These are phyloP conservation scores for Odontomachus brunneus DNA, from an alignment of 1,140 invertebrate genomes.

Conservation along the genomic window DNA sequence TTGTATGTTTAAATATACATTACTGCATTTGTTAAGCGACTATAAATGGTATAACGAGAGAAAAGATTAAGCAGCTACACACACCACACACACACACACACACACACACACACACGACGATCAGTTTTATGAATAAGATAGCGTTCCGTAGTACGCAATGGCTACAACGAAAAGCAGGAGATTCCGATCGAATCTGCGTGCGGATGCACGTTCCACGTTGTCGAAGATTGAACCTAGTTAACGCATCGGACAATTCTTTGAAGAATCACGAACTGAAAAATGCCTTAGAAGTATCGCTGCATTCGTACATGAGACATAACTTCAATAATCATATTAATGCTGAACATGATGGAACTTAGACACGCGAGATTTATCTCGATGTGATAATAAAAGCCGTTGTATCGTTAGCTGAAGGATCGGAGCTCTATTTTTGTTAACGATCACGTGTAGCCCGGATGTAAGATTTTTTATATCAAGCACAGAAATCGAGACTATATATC, in stretches of 20 bases:
- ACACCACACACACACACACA: too few species aligned
- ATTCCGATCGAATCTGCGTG: too few species aligned
- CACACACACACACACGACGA: too few species aligned
- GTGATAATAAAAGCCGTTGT: conserved; percentile 68
- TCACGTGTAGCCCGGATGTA: conserved; percentile 54
- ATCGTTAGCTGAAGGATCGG: conserved; percentile 57
- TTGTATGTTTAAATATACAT: neutral
- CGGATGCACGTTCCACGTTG: too few species aligned
- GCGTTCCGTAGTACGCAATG: too few species aligned
- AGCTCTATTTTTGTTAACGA: conserved; percentile 72
- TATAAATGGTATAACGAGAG: too few species aligned
- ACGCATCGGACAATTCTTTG: neutral
- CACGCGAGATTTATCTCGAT: conserved; percentile 63
- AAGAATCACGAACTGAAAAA: conserved; percentile 27
- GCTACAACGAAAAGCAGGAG: too few species aligned
- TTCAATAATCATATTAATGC: conserved; percentile 2
- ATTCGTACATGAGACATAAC: conserved; percentile 44
- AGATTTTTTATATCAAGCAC: conserved; percentile 61
- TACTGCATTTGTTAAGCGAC: conserved; percentile 32
- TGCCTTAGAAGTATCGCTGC: conserved; percentile 62
- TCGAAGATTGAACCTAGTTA: neutral
- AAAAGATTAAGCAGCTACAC: too few species aligned
- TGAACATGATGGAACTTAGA: conserved; percentile 53
- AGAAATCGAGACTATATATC: conserved; percentile 55
- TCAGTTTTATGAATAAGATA: too few species aligned